Evolutionary conservation across 2,888 invertebrate species (phyloP), one percentile per base, ranked within the genome.

Genomic region (Catocala nupta): DNA sequence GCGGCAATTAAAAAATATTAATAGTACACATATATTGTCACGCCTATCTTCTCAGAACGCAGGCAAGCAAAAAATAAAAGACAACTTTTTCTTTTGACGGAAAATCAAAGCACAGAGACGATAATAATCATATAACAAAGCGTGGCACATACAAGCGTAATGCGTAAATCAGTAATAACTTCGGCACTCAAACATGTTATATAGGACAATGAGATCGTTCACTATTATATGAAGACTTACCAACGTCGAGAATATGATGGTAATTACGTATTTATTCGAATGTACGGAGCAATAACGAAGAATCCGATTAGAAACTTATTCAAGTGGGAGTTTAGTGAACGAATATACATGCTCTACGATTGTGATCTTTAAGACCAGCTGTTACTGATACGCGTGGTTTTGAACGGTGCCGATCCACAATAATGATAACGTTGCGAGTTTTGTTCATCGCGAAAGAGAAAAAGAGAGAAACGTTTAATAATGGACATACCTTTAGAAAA

Each of bases 391-490:
- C 13, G 44, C 43, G 44, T 57, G 34, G 51, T 36, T 57, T 45
- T 51, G 44, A 51, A 36, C 51, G 36, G 6, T 36, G 8, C 44
- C 50, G 36, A 57, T 45, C 13, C 34, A 44, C 33, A 50, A 65
- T 54, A 43, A 63, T 54, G 52, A 68, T 53, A 56, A 61, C 61
- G 63, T 61, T 68, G 49, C 52, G 60, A 71, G 65, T 57, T 70
- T 70, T 54, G 56, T 67, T 62, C 59, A 68, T 56, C 63, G 49
- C 49, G 59, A 72, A 64, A 60, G 42, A 64, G 8, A 9, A 44
- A 51, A 50, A 36, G 8, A 51, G 10, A n/a, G 36, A 49, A 44
- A 43, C 11, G 36, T 51, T 44, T 44, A 36, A 51, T 51, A 57
- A 45, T 51, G 7, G 34, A 36, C 49, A 7, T 25, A 5, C 3